Percentiles rank a stretch among this genome's conserved stretches.
phyloP scores from a whole-genome alignment of 2,797 vertebrate genomes.

The Gephyroberyx darwinii region DNA sequence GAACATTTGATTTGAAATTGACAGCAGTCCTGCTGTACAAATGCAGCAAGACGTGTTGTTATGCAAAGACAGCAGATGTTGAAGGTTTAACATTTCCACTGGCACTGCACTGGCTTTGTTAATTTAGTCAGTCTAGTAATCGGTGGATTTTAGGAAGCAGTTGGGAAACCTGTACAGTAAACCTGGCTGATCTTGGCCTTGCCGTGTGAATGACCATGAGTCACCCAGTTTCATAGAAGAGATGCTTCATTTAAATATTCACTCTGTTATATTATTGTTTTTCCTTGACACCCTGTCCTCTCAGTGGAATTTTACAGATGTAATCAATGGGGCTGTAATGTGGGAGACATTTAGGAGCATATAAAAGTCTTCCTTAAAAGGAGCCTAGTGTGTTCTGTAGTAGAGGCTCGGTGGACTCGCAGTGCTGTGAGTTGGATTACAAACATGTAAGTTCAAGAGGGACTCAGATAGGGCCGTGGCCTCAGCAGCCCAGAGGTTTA shows the following conservation, averaged over 20 bases:
- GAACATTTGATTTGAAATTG: constrained; percentile 9
- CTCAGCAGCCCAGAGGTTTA: constrained; percentile 16
- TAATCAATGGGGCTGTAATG: constrained; percentile 60
- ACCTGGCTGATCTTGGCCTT: neutral
- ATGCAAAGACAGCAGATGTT: neutral
- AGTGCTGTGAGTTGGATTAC: constrained; percentile 63
- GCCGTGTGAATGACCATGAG: constrained; percentile 17
- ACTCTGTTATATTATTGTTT: constrained; percentile 36
- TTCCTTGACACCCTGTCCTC: constrained; percentile 38
- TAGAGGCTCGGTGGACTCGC: constrained; percentile 65
- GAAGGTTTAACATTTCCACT: neutral
- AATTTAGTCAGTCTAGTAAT: constrained; percentile 7
- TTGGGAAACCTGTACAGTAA: neutral
- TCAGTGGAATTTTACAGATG: constrained; percentile 45
- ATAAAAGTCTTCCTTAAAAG: constrained; percentile 78
- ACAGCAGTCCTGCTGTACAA: neutral
- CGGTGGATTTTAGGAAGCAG: neutral
- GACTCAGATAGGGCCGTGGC: constrained; percentile 31
- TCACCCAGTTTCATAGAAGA: constrained; percentile 40
- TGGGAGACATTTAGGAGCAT: constrained; percentile 60
- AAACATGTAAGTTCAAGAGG: constrained; percentile 44
- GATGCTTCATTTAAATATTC: constrained; percentile 51
- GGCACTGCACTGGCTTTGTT: neutral
- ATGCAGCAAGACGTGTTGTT: neutral
- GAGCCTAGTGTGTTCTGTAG: constrained; percentile 54